These are phyloP conservation scores for Mesodorylaimus sp. DNA, from an alignment of 2,888 invertebrate genomes.

Conservation along the genomic window DNA sequence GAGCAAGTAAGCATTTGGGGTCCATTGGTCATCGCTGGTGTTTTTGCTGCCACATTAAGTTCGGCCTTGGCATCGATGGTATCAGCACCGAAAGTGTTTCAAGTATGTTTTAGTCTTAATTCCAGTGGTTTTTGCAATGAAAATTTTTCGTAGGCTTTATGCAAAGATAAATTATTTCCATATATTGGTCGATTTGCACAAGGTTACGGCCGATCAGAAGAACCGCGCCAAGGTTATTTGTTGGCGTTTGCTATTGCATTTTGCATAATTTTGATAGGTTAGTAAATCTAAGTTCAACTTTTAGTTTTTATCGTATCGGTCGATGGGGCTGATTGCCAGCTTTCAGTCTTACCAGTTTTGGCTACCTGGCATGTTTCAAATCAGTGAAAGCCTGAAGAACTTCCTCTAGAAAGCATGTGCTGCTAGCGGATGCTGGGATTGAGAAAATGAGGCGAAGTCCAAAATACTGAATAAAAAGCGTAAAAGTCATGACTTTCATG, in stretches of 20 bases:
- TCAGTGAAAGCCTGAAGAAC: too few relatives aligned
- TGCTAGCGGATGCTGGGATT: too few relatives aligned
- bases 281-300: conserved; percentile 9
- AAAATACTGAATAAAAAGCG: too few relatives aligned
- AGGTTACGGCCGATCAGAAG: conserved; percentile 36
- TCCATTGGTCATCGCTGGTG: conserved; percentile 80
- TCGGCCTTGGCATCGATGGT: conserved; percentile 84
- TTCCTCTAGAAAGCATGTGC: not conserved
- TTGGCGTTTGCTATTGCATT: conserved; percentile 69
- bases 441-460: too few relatives aligned
- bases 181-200: conserved; percentile 72
- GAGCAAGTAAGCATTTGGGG: conserved; percentile 35
- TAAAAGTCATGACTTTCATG: too few relatives aligned
- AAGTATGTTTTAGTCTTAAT: conserved; percentile 23
- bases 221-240: conserved; percentile 62
- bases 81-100: conserved; percentile 59
- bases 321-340: too few relatives aligned
- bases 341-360: too few relatives aligned
- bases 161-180: conserved; percentile 78
- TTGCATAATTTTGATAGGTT: conserved; percentile 63
- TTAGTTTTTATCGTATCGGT: too few relatives aligned
- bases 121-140: not conserved
- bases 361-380: too few relatives aligned
- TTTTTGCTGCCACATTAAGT: conserved; percentile 87
- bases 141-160: conserved; percentile 44